These are phyloP conservation scores for Aphidius ervi DNA, from an alignment of 1,140 invertebrate genomes.

Conservation along the genomic window DNA sequence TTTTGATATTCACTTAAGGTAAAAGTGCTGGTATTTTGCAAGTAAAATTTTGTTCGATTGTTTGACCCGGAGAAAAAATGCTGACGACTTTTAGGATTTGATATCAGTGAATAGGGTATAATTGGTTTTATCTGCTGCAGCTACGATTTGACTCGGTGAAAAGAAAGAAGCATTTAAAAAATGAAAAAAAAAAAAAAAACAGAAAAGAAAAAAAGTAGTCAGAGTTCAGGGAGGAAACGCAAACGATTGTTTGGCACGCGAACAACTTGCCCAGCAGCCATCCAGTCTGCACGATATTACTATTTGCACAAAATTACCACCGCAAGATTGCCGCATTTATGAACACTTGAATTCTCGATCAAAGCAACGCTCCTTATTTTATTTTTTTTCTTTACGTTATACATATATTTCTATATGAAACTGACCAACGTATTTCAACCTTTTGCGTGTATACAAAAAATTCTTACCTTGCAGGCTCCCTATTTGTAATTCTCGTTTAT, in stretches of 20 bases:
- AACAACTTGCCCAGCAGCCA: constrained; percentile 30
- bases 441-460: no score
- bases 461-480: no score
- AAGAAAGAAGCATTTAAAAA: background rate
- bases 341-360: constrained; percentile 35
- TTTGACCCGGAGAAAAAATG: constrained; percentile 7
- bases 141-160: constrained; percentile 15
- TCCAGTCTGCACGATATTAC: constrained; percentile 43
- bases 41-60: constrained; percentile 32
- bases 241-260: constrained; percentile 41
- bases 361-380: constrained; percentile 4
- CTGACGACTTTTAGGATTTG: constrained; percentile 34
- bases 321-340: constrained; percentile 40
- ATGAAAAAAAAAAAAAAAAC: background rate
- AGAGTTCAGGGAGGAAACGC: constrained; percentile 28
- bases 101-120: constrained; percentile 37
- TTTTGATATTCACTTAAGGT: no score
- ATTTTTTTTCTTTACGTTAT: constrained; percentile 14
- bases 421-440: no score
- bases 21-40: constrained; percentile 27
- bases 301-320: constrained; percentile 46
- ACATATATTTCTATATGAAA: no score
- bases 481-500: no score
- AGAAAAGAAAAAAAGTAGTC: background rate
- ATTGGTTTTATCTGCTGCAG: constrained; percentile 41